Evolutionary conservation across 2,113 vertebrate species (phyloP).

Genomic region (Buteo buteo): DNA sequence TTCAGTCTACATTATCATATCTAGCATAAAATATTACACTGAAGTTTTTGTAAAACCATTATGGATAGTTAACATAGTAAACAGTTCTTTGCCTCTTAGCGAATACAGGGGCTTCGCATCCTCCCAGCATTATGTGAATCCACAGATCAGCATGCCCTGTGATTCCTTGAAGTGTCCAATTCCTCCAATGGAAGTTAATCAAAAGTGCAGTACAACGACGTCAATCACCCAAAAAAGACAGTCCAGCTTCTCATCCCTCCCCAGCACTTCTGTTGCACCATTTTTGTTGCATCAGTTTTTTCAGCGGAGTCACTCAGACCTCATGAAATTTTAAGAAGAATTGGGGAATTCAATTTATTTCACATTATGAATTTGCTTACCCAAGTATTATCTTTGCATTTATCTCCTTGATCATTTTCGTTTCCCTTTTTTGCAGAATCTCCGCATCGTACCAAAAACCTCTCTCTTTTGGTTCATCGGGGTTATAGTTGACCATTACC

Average conservation of each 20-base stretch:
- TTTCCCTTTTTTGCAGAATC: conserved; percentile 88
- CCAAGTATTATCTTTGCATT: conserved; percentile 86
- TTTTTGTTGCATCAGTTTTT: background rate
- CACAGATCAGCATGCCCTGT: background rate
- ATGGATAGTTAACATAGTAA: background rate
- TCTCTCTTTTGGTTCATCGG: conserved; percentile 88
- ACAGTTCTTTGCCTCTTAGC: background rate
- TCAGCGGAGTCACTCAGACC: background rate
- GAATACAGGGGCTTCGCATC: rapidly evolving
- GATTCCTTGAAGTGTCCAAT: rapidly evolving
- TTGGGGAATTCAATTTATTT: background rate
- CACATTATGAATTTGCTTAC: conserved; percentile 59
- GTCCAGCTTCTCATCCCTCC: background rate
- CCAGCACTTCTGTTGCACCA: background rate
- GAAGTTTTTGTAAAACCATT: background rate
- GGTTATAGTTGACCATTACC: conserved; percentile 96
- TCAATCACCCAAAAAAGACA: background rate
- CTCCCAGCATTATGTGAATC: background rate
- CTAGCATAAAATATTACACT: background rate
- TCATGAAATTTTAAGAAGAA: background rate
- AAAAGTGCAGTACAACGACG: rapidly evolving
- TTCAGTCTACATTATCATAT: background rate
- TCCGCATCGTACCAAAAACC: conserved; percentile 97
- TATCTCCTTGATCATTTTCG: conserved; percentile 81
- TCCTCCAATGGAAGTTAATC: background rate